phyloP scores from a whole-genome alignment of 1,140 invertebrate species.

The Halictus rubicundus region DNA sequence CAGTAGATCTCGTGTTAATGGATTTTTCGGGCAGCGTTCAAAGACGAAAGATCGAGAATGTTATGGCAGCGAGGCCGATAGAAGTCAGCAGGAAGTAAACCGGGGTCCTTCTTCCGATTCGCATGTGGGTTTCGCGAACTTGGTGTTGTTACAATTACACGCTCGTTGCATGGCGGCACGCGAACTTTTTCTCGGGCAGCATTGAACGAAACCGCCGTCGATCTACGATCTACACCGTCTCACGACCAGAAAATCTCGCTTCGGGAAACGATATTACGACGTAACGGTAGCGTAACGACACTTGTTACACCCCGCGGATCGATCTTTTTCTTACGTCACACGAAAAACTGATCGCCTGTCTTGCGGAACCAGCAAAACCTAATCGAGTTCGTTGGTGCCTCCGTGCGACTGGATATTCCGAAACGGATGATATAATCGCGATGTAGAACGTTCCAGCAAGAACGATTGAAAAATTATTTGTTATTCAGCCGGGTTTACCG shows the following conservation, averaged over 20 bases:
- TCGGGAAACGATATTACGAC: constrained; percentile 25
- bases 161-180: not conserved
- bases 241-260: constrained; percentile 10
- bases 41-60: too few species aligned
- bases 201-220: constrained; percentile 8
- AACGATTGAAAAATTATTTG: too few species aligned
- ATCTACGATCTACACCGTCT: not conserved
- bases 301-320: constrained; percentile 19
- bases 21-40: too few species aligned
- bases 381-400: too few species aligned
- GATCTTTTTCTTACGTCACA: constrained; percentile 28
- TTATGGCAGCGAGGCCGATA: too few species aligned
- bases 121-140: not conserved
- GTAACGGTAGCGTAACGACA: constrained; percentile 41
- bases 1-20: too few species aligned
- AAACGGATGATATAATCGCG: too few species aligned
- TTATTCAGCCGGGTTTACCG: too few species aligned
- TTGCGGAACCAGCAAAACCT: constrained; percentile 12
- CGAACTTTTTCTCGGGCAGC: constrained; percentile 28
- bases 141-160: not conserved
- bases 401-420: too few species aligned
- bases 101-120: not conserved
- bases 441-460: too few species aligned
- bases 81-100: too few species aligned
- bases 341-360: constrained; percentile 37